Evolutionary conservation across 1,140 invertebrate genomes (phyloP), one percentile per base, ranked within the genome.

Genomic region (Pseudomyrmex cubaensis): DNA sequence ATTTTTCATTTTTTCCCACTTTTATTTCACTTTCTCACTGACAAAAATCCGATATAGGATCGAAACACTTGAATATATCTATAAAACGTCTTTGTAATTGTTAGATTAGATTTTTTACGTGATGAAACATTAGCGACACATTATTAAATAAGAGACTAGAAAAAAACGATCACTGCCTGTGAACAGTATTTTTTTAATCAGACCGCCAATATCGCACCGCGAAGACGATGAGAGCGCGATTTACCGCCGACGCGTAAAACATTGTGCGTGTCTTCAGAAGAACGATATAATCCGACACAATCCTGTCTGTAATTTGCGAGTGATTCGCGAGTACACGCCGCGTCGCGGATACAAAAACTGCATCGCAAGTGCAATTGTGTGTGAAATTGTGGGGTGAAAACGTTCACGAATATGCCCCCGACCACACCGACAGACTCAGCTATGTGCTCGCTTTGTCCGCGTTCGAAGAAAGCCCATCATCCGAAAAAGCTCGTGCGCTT

Each of bases 361-460:
- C 15, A 63, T 62, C 73, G 59, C 64, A 54, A 25, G 59, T n/a
- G 50, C 50, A 62, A 57, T 87, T 67, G 62, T 76, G 63, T 85
- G 75, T 75, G 73, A 83, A 82, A 56, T 54, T 12, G 62, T 73
- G 63, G 52, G 59, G 50, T 52, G 35, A 48, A 74, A 78, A 69
- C 84, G 78, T 85, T 77, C 82, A 83, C 90, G 89, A 91, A 87
- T 90, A 94, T 94, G 93, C 92, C 93, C 92, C 92, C 93, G 48
- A 92, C 91, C 70, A 92, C 87, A 75, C 87, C 91, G 72, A 87
- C 90, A 69, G 86, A 92, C 75, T 88, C 91, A 91, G 92, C 93
- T 82, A 96, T 96, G 95, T 96, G 95, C 92, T 96, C 95, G 76
- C 92, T 96, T 76, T 96, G 95, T 92, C 95, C 95, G 67, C 93